Conservation (phyloP, 2,113 vertebrate species). For the Agapornis roseicollis region DNA sequence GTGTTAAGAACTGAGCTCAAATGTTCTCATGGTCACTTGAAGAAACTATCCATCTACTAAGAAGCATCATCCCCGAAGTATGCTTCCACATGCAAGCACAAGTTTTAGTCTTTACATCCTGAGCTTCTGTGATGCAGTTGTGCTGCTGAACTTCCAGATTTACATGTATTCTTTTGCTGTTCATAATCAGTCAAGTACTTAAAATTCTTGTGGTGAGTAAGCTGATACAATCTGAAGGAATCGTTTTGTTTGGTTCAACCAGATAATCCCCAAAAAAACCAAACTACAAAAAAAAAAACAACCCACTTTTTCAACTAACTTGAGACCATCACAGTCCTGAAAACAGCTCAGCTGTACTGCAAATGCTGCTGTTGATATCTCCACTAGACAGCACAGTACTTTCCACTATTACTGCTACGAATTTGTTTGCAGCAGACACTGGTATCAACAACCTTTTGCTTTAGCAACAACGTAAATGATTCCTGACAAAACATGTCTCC, state of each 20-base stretch:
- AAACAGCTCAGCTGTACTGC: background rate
- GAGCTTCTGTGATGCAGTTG: background rate
- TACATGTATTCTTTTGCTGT: background rate
- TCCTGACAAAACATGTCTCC: background rate
- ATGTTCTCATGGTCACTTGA: background rate
- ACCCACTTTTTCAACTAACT: background rate
- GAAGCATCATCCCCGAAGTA: background rate
- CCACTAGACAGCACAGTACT: background rate
- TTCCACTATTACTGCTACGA: background rate
- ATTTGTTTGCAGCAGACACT: background rate
- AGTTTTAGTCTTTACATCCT: background rate
- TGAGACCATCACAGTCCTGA: background rate
- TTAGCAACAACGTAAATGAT: background rate
- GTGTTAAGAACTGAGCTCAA: background rate
- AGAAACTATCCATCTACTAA: background rate
- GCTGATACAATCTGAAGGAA: fast-evolving
- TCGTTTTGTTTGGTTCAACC: background rate
- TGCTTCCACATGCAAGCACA: background rate
- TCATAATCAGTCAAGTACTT: background rate
- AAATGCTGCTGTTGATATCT: background rate
- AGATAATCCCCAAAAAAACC: background rate
- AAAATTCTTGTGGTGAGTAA: background rate
- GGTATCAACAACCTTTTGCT: background rate
- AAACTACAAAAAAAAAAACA: background rate
- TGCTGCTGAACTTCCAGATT: background rate